Base-by-base conservation (phyloP, 1,140 invertebrate species). In the Drosophila melanica region DNA sequence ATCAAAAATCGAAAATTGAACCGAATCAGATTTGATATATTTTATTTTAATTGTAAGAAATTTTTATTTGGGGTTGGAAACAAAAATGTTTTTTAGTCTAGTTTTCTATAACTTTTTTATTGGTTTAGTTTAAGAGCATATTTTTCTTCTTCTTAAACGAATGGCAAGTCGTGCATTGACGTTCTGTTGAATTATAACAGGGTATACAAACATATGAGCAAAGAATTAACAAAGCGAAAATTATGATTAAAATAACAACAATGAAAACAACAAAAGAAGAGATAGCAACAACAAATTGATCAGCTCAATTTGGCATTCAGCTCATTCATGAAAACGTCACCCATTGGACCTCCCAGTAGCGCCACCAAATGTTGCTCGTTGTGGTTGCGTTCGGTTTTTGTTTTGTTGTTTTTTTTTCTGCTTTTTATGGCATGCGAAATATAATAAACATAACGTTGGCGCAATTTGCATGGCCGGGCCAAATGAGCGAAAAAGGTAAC, bases 311-410 rank as follows among this genome's bases (percentile, higher is more conserved):
- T 82, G 51, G 39, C 58, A 87, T 87, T 82, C 82, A 78, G 27
- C 64, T 76, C 82, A 89, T 77, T 86, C 67, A 79, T 65, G 48
- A 74, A 82, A 77, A 79, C 82, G 79, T 89, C 79, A 89, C 60
- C 48, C 39, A 33, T 23, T 23, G 53, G 82, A 89, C 82, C 82
- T 81, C 82, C 79, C 82, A 87, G 84, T 47, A 79, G 71, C 51
- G 33, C 9, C 47, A 50, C 39, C 33, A 23, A 55, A 50, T 16
- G 30, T 53, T 53, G 50, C 27, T 27, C 35, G 11, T 6, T 45
- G 12, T 47, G 37, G 23, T 1, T 18, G 18, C 18, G 1, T 18
- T 18, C 18, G 18, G 18, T 23, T 23, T n/a, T 50, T 39, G 33
- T 60, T 30, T 41, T 67, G 42, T 41, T 4, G n/a, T 50, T 67